These are phyloP conservation scores for Macrosoma leucophasiata DNA, from an alignment of 2,888 invertebrate species.

Conservation along the genomic window DNA sequence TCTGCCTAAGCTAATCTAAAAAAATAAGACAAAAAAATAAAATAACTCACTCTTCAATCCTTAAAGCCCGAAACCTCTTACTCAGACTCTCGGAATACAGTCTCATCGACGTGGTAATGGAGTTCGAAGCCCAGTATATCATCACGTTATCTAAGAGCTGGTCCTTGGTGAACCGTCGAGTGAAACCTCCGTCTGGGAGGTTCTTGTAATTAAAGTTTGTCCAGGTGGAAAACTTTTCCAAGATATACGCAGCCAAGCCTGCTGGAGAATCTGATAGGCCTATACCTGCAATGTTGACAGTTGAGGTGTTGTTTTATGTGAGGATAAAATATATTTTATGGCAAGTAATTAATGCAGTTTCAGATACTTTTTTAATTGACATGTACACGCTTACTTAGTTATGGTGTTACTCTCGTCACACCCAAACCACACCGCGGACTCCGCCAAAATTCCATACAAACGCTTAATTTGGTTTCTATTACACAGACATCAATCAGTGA, in stretches of 20 bases:
- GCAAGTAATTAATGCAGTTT: too few relatives aligned
- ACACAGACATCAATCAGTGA: too few relatives aligned
- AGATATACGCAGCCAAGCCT: conserved; percentile 86
- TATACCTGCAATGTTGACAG: conserved; percentile 36
- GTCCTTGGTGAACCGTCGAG: conserved; percentile 77
- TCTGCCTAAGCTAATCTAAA: too few relatives aligned
- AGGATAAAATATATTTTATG: too few relatives aligned
- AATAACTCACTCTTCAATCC: conserved; percentile 59
- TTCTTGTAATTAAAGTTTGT: conserved; percentile 66
- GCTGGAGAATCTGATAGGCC: conserved; percentile 82
- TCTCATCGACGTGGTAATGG: conserved; percentile 84
- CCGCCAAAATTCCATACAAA: too few relatives aligned
- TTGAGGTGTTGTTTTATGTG: too few relatives aligned
- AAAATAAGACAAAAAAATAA: too few relatives aligned
- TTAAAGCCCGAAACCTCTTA: conserved; percentile 33
- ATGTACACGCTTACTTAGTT: too few relatives aligned
- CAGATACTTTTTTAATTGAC: too few relatives aligned
- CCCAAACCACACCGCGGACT: too few relatives aligned
- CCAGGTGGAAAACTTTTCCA: conserved; percentile 91
- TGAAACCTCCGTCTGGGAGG: conserved; percentile 81
- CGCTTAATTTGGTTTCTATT: too few relatives aligned
- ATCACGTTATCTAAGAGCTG: conserved; percentile 84
- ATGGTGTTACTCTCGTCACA: too few relatives aligned
- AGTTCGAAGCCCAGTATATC: conserved; percentile 86
- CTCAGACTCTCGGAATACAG: conserved; percentile 81